phyloP scores from a whole-genome alignment of 2,113 vertebrate species.

The Sturnus vulgaris region DNA sequence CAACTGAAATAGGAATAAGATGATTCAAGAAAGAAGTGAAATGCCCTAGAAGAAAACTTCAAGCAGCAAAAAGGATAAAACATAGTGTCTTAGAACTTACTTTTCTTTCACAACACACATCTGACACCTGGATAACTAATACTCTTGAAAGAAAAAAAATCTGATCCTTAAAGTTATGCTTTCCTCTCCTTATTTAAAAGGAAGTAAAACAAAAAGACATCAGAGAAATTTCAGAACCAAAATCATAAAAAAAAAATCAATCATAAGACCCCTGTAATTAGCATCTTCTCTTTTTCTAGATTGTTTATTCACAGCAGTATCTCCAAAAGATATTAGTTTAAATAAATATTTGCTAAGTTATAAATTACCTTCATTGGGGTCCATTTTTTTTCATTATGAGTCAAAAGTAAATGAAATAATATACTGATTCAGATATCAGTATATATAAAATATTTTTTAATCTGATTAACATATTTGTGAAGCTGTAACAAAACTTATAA shows the following conservation, averaged over 20 bases:
- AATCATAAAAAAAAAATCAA: neutral
- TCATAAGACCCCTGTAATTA: accelerated
- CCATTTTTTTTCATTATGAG: neutral
- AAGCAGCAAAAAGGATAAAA: neutral
- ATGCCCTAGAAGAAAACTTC: neutral
- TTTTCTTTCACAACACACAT: neutral
- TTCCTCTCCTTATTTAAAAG: neutral
- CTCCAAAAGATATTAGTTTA: neutral
- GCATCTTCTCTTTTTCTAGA: neutral
- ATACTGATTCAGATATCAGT: neutral
- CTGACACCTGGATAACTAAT: neutral
- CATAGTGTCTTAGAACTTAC: neutral
- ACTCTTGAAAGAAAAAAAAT: neutral
- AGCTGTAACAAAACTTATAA: neutral
- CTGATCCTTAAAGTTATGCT: neutral
- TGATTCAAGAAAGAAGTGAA: neutral
- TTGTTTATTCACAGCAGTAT: neutral
- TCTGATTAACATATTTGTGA: neutral
- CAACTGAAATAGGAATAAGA: neutral
- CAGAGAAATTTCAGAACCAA: neutral
- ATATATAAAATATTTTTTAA: neutral
- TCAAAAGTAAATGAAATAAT: neutral
- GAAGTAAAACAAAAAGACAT: neutral
- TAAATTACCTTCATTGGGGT: neutral
- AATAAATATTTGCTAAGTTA: neutral